phyloP scores from a whole-genome alignment of 2,888 invertebrate genomes.

The Cinara cedri region DNA sequence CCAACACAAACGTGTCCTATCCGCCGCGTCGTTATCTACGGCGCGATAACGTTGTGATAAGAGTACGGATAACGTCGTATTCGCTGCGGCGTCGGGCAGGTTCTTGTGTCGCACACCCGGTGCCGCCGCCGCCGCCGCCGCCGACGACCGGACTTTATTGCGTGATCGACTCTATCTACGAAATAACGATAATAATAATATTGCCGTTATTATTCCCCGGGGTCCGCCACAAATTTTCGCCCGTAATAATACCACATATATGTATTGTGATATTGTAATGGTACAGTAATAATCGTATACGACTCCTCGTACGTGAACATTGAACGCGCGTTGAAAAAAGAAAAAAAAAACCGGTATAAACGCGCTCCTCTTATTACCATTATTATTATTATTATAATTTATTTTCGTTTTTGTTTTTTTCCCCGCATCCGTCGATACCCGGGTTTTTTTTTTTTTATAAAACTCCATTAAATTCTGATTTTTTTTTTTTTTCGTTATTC shows the following conservation, averaged over 20 bases:
- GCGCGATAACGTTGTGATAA: no score
- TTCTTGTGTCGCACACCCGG: no score
- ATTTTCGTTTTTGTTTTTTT: neutral
- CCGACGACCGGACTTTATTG: conserved; percentile 42
- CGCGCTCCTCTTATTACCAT: neutral
- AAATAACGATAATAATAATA: conserved; percentile 32
- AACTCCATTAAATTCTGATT: conserved; percentile 35
- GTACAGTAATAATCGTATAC: neutral
- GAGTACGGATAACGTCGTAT: no score
- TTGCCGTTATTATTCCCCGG: conserved; percentile 23
- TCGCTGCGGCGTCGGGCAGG: no score
- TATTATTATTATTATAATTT: no score
- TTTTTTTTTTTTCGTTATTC: conserved; percentile 24
- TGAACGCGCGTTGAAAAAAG: no score
- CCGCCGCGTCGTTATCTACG: no score
- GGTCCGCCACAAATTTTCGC: conserved; percentile 9
- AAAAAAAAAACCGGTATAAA: conserved; percentile 19
- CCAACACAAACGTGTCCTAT: no score
- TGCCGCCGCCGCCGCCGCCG: no score
- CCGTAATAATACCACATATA: neutral
- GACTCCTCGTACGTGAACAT: conserved; percentile 2
- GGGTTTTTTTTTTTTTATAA: conserved; percentile 16
- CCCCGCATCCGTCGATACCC: neutral
- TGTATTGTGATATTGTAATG: no score
- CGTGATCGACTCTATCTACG: conserved; percentile 9